phyloP scores from a whole-genome alignment of 2,888 invertebrate genomes.

The Ophion ventricosus region DNA sequence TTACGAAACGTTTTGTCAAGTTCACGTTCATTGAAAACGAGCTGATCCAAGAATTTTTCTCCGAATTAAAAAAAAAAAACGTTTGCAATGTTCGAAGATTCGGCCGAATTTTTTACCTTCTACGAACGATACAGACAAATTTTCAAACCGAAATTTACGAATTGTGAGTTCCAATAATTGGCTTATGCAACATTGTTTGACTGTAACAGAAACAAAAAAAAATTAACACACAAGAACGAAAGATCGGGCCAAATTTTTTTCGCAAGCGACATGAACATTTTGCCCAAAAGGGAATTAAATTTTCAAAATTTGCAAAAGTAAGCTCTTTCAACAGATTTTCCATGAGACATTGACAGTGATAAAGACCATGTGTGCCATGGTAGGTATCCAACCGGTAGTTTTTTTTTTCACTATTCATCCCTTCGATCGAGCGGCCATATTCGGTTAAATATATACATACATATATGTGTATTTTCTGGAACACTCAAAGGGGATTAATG shows the following conservation, averaged over 20 bases:
- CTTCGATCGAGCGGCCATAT: constrained; percentile 67
- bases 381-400: constrained; percentile 73
- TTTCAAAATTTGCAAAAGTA: neutral
- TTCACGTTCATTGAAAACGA: neutral
- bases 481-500: constrained; percentile 73
- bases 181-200: neutral
- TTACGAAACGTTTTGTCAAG: neutral
- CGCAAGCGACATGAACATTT: neutral
- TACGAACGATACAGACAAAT: neutral
- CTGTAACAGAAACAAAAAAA: neutral
- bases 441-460: constrained; percentile 55
- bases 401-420: constrained; percentile 49
- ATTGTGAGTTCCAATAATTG: neutral
- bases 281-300: neutral
- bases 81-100: neutral
- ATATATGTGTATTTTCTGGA: constrained; percentile 70
- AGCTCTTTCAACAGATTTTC: neutral
- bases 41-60: neutral
- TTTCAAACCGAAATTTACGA: neutral
- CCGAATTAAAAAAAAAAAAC: neutral
- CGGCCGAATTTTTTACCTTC: neutral
- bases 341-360: neutral
- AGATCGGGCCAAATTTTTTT: neutral
- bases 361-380: constrained; percentile 68
- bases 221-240: neutral